Percentiles rank a stretch among this genome's conserved stretches.
Conservation (phyloP, 2,888 invertebrate species). For the Caenorhabditis sp. region DNA sequence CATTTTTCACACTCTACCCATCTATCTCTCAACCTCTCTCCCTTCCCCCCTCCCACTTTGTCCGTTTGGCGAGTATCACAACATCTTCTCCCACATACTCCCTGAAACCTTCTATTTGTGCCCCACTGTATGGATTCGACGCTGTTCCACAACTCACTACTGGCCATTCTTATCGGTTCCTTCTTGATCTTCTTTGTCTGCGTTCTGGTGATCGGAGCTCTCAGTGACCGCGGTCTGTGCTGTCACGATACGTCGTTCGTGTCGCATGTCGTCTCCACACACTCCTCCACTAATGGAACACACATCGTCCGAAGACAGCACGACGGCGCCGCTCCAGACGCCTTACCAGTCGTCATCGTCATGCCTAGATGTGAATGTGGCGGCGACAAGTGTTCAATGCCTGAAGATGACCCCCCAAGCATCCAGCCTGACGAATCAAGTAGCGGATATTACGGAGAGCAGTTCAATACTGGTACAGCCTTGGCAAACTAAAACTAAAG, state of each 20-base stretch:
- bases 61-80: constrained; percentile 13
- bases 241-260: constrained; percentile 71
- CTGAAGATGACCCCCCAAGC: constrained; percentile 42
- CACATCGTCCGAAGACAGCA: constrained; percentile 56
- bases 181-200: constrained; percentile 80
- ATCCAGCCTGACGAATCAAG: constrained; percentile 64
- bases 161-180: constrained; percentile 78
- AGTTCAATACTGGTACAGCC: constrained; percentile 58
- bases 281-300: constrained; percentile 51
- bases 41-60: constrained; percentile 11
- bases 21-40: constrained; percentile 33
- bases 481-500: not conserved
- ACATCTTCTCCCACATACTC: not conserved
- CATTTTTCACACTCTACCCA: constrained; percentile 8
- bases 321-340: constrained; percentile 43
- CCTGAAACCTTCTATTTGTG: not conserved
- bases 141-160: constrained; percentile 78
- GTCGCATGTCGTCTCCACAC: constrained; percentile 44
- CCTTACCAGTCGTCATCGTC: constrained; percentile 55
- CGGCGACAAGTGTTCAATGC: constrained; percentile 45
- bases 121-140: constrained; percentile 76
- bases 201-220: constrained; percentile 79
- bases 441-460: constrained; percentile 64
- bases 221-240: constrained; percentile 77
- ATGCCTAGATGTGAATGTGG: constrained; percentile 62